These are phyloP conservation scores for Caenorhabditis angaria DNA, from an alignment of 2,888 invertebrate species.

Conservation along the genomic window DNA sequence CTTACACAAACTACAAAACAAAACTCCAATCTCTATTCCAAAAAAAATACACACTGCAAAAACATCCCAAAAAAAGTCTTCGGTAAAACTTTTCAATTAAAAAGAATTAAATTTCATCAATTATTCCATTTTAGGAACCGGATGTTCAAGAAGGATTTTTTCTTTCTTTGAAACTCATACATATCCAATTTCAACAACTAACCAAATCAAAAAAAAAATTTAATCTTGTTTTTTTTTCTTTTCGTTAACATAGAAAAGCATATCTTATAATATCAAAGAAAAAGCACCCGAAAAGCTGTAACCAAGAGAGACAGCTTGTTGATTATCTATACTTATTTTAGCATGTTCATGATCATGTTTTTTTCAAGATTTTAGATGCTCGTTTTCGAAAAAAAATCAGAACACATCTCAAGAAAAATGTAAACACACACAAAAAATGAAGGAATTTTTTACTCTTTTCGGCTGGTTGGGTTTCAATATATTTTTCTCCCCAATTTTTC, in stretches of 20 bases:
- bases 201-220: not conserved
- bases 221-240: not conserved
- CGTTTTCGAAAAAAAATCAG: not conserved
- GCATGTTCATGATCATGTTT: not conserved
- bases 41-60: not conserved
- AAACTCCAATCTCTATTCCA: too few relatives aligned
- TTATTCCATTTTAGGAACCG: not conserved
- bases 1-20: too few relatives aligned
- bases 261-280: not conserved
- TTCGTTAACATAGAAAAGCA: not conserved
- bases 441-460: not conserved
- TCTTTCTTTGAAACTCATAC: not conserved
- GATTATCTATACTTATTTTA: not conserved
- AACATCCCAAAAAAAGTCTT: too few relatives aligned
- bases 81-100: not conserved
- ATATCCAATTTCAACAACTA: constrained; percentile 6
- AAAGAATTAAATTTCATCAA: not conserved
- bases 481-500: not conserved
- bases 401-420: not conserved
- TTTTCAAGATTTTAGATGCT: not conserved
- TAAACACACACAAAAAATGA: too few relatives aligned
- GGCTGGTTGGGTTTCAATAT: constrained; percentile 2
- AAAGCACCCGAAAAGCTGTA: not conserved
- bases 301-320: constrained; percentile 5
- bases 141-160: constrained; percentile 8